Conservation (phyloP, 2,113 vertebrate genomes). For the Tetrao urogallus region DNA sequence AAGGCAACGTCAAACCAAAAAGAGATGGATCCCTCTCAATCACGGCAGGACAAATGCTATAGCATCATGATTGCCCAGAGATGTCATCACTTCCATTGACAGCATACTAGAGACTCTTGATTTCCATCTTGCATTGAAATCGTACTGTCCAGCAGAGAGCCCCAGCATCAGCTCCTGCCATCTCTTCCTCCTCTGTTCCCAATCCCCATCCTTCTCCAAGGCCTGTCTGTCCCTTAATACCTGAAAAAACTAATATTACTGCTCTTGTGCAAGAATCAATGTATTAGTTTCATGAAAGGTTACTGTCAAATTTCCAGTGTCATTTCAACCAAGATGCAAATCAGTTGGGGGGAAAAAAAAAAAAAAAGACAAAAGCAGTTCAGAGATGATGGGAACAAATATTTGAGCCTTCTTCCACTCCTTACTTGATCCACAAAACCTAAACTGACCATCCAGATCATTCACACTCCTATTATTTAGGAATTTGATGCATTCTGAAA, state of each 20-base stretch:
- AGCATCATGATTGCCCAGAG: too few species aligned
- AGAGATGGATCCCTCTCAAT: too few species aligned
- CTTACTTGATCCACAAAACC: neutral
- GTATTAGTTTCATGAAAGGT: neutral
- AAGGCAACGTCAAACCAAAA: too few species aligned
- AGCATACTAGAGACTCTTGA: too few species aligned
- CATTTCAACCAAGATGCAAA: constrained; percentile 9
- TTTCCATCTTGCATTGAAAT: too few species aligned
- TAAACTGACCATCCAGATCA: neutral
- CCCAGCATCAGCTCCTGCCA: too few species aligned
- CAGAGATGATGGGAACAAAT: neutral
- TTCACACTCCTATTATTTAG: neutral
- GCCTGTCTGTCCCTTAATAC: neutral
- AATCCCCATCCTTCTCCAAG: too few species aligned
- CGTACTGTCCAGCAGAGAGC: too few species aligned
- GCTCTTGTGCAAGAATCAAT: neutral
- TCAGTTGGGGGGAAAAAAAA: neutral
- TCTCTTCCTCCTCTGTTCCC: too few species aligned
- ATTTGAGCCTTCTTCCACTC: neutral
- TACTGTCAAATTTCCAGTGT: neutral
- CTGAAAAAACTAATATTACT: neutral
- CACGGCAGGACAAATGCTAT: too few species aligned
- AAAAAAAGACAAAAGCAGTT: neutral
- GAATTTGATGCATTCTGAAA: neutral
- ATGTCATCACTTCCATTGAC: too few species aligned